A percentile compares a stretch with the other conserved stretches of the same genome.
These are phyloP conservation scores for Lydus trimaculatus DNA, from an alignment of 2,888 invertebrate genomes.

Conservation along the genomic window DNA sequence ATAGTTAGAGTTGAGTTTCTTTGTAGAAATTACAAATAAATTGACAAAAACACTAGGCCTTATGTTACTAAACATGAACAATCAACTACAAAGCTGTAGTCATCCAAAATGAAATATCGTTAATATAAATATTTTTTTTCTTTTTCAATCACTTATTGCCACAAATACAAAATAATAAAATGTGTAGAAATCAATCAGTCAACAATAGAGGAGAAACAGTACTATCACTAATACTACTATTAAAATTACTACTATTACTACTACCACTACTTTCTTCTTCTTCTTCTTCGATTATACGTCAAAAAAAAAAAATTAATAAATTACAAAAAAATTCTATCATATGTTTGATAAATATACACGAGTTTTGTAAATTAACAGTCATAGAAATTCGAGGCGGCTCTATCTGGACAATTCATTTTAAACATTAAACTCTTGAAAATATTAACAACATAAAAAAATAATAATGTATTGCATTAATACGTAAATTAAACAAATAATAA, in stretches of 20 bases:
- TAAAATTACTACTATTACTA: too few species aligned
- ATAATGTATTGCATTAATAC: conserved; percentile 5
- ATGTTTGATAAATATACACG: background rate
- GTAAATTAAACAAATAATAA: background rate
- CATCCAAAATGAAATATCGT: conserved; percentile 24
- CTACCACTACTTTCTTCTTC: conserved; percentile 22
- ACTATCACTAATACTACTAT: conserved; percentile 9
- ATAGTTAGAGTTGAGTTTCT: background rate
- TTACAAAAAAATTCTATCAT: background rate
- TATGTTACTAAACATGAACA: conserved; percentile 24
- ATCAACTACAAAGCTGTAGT: conserved; percentile 27
- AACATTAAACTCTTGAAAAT: background rate
- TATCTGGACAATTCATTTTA: conserved; percentile 6
- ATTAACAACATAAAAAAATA: background rate
- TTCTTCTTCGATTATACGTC: background rate
- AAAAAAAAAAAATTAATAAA: background rate
- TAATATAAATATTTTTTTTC: too few species aligned
- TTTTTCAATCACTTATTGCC: conserved; percentile 29
- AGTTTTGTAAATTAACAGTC: conserved; percentile 1
- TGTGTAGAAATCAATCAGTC: conserved; percentile 26
- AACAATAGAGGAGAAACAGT: background rate
- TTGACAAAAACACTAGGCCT: conserved; percentile 24
- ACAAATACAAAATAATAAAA: conserved; percentile 14
- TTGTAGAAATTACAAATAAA: too few species aligned
- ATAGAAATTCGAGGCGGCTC: conserved; percentile 3